Evolutionary conservation across 2,113 vertebrate species (phyloP).

Genomic region (Gila orcuttii): DNA sequence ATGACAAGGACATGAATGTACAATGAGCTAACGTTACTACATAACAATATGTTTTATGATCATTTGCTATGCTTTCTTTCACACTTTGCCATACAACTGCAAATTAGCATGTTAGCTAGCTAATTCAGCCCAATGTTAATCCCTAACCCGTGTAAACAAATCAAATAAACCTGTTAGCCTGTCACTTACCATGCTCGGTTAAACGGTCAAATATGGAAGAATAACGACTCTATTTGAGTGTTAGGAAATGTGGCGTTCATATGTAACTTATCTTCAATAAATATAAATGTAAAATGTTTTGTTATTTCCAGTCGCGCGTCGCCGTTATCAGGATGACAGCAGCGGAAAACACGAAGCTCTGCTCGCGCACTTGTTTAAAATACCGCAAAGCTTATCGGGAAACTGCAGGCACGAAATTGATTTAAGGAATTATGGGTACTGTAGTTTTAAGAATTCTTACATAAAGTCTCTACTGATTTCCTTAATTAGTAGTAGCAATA

Average conservation of each 20-base stretch:
- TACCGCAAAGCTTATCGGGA: constrained; percentile 63
- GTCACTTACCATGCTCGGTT: background rate
- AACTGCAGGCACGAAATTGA: background rate
- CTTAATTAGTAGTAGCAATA: background rate
- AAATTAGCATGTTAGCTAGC: constrained; percentile 1
- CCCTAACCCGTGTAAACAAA: background rate
- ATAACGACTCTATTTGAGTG: background rate
- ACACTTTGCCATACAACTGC: background rate
- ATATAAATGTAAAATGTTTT: background rate
- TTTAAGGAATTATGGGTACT: constrained; percentile 55
- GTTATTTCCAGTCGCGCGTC: background rate
- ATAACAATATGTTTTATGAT: background rate
- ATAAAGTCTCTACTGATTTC: background rate
- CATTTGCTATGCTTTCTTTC: background rate
- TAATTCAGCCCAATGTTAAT: background rate
- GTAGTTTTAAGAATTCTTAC: constrained; percentile 50
- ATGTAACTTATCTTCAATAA: no score
- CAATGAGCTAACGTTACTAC: background rate
- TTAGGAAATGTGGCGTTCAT: no score
- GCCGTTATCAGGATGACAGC: background rate
- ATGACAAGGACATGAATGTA: background rate
- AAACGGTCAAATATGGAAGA: background rate
- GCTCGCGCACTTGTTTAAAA: constrained; percentile 72
- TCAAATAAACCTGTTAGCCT: constrained; percentile 18
- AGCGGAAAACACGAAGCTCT: no score